A percentile compares a stretch with the other conserved stretches of the same genome.
Evolutionary conservation across 2,113 vertebrate species (phyloP).

Genomic region (Trachemys scripta): DNA sequence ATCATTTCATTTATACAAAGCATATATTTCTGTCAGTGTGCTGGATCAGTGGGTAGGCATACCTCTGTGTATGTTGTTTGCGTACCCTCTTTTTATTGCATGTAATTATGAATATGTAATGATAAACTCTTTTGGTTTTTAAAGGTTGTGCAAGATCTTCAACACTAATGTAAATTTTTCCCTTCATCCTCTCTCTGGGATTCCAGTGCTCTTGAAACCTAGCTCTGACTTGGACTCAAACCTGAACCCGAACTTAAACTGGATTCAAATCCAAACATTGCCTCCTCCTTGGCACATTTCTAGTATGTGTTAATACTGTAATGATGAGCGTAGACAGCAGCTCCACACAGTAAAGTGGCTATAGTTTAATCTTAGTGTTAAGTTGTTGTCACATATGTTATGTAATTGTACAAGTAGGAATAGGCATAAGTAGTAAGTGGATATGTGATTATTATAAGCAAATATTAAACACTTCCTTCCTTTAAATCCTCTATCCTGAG

Average conservation of each 20-base stretch:
- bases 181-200: neutral
- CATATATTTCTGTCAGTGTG: neutral
- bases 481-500: too few species aligned
- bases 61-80: neutral
- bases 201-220: neutral
- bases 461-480: too few species aligned
- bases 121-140: neutral
- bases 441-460: too few species aligned
- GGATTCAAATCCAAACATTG: neutral
- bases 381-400: too few species aligned
- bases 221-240: neutral
- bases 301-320: neutral
- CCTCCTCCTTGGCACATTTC: neutral
- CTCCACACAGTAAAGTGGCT: too few species aligned
- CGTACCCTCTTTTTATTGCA: neutral
- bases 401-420: too few species aligned
- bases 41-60: neutral
- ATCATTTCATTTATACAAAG: neutral
- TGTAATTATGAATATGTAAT: neutral
- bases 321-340: too few species aligned
- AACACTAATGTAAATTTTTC: slow-evolving; percentile 3
- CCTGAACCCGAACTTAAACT: neutral
- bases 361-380: too few species aligned
- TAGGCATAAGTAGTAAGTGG: too few species aligned
- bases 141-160: neutral